Conservation (phyloP, 2,888 invertebrate species). For the Cataglyphis cursor region DNA sequence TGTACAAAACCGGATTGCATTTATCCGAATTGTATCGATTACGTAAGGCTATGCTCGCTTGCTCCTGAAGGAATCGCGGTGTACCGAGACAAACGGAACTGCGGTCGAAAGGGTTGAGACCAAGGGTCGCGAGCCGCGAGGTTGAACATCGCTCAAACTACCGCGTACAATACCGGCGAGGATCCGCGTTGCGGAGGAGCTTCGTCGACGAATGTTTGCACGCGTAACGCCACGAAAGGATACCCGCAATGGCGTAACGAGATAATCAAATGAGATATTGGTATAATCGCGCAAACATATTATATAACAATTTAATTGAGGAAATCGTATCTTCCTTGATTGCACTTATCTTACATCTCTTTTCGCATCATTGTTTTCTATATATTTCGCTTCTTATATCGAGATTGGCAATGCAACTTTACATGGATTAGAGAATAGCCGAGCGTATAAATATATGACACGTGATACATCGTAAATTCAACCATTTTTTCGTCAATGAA, state of each 20-base stretch:
- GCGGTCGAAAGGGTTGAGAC: conserved; percentile 77
- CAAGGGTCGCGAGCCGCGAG: conserved; percentile 73
- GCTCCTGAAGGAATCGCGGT: conserved; percentile 60
- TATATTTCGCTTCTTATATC: background rate
- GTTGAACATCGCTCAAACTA: conserved; percentile 79
- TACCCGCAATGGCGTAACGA: conserved; percentile 57
- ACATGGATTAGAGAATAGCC: background rate
- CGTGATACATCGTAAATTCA: background rate
- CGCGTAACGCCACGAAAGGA: conserved; percentile 45
- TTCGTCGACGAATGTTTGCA: conserved; percentile 60
- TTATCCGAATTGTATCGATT: conserved; percentile 7
- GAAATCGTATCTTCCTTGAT: background rate
- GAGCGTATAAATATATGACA: background rate
- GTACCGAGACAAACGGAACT: conserved; percentile 68
- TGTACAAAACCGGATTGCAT: background rate
- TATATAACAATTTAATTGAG: conserved; percentile 12
- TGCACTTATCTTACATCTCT: background rate
- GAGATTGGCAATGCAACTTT: background rate
- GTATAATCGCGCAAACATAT: background rate
- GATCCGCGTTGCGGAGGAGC: conserved; percentile 55
- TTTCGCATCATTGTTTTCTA: background rate
- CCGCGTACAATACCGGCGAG: conserved; percentile 62
- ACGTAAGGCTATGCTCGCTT: conserved; percentile 51
- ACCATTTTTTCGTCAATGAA: background rate
- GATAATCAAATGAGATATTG: conserved; percentile 12